Conservation (phyloP, 2,113 vertebrate species). For the Butorides virescens region DNA sequence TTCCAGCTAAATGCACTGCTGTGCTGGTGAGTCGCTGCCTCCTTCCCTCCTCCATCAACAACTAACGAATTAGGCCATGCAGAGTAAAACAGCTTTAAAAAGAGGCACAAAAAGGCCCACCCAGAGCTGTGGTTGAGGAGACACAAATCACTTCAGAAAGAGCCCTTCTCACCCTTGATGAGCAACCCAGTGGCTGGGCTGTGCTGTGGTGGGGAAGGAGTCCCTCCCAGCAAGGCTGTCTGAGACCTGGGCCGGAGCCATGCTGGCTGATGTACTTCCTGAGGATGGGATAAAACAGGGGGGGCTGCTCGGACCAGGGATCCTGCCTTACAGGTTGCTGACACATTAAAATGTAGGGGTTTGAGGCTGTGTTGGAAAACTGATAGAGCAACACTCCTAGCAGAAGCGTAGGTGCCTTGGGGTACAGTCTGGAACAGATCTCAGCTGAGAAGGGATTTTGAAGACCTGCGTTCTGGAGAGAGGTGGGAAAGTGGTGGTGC, state of each 20-base stretch:
- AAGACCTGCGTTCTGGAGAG: not conserved
- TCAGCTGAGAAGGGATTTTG: not conserved
- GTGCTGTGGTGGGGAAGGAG: not conserved
- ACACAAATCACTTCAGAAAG: not conserved
- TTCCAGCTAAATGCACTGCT: not conserved
- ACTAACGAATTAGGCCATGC: not conserved
- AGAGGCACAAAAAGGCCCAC: not conserved
- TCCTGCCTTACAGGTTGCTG: not conserved
- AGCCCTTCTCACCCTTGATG: not conserved
- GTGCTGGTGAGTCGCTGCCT: fast-evolving
- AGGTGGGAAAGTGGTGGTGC: not conserved
- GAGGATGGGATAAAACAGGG: not conserved
- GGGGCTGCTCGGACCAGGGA: not conserved
- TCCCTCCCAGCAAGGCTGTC: not conserved
- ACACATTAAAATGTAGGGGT: not conserved
- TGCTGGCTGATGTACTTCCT: not conserved
- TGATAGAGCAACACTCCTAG: not conserved
- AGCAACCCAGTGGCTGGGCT: fast-evolving
- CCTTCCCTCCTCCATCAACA: not conserved
- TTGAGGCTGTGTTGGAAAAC: not conserved
- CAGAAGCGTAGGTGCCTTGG: not conserved
- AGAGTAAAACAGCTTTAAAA: not conserved
- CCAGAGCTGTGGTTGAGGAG: not conserved
- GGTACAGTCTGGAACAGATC: not conserved
- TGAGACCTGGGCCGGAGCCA: not conserved